These are phyloP conservation scores for Pseudomugil tenellus DNA, from an alignment of 2,797 vertebrate genomes.

Conservation along the genomic window DNA sequence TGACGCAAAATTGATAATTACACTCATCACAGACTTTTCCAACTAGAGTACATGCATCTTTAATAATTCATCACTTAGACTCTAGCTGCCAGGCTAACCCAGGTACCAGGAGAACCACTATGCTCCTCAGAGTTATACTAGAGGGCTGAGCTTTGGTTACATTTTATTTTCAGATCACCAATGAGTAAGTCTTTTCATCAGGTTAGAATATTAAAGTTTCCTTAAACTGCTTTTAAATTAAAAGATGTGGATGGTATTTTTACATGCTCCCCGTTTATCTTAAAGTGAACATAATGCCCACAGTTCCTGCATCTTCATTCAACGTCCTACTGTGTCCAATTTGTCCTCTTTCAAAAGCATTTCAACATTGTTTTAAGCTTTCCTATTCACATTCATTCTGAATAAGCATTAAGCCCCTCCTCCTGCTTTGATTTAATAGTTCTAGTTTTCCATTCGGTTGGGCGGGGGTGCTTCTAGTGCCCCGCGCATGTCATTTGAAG, in stretches of 20 bases:
- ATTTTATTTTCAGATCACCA: not conserved
- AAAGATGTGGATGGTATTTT: not conserved
- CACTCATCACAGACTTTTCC: too few species aligned
- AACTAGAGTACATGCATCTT: not conserved
- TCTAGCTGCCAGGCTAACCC: too few species aligned
- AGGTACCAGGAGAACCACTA: not conserved
- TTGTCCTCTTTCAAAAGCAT: not conserved
- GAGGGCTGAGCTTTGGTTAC: not conserved
- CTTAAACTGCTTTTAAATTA: not conserved
- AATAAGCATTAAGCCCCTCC: constrained; percentile 9
- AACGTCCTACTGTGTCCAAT: not conserved
- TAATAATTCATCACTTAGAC: not conserved
- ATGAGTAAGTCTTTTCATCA: not conserved
- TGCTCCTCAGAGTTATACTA: not conserved
- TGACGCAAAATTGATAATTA: too few species aligned
- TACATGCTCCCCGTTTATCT: not conserved
- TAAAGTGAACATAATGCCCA: not conserved
- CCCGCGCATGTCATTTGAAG: constrained; percentile 38
- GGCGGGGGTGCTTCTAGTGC: constrained; percentile 8
- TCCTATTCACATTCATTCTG: not conserved
- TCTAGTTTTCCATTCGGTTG: constrained; percentile 12
- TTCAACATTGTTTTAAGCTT: constrained; percentile 10
- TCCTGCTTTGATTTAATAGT: constrained; percentile 27
- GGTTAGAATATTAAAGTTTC: not conserved
- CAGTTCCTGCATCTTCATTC: not conserved